These are phyloP conservation scores for Vulpes ferrilata DNA, from an alignment of 2,113 vertebrate genomes.

Conservation along the genomic window DNA sequence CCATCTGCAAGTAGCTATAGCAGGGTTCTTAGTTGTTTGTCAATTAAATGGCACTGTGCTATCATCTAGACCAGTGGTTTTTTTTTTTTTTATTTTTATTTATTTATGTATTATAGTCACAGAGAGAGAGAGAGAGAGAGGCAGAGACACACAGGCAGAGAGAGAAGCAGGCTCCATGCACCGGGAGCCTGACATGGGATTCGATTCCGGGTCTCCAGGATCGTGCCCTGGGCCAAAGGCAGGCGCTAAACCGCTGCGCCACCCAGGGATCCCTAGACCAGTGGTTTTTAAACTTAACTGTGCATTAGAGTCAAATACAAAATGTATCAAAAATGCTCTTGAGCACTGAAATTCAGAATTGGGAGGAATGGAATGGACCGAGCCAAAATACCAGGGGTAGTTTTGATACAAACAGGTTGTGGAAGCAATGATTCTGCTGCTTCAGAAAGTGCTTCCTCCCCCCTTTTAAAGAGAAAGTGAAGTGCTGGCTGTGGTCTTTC, in stretches of 20 bases:
- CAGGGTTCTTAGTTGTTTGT: background rate
- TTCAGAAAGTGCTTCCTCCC: background rate
- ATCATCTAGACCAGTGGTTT: background rate
- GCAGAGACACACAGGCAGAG: too few relatives aligned
- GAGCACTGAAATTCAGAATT: background rate
- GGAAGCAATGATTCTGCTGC: background rate
- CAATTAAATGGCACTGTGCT: background rate
- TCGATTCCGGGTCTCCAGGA: too few relatives aligned
- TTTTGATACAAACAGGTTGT: background rate
- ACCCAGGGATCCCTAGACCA: background rate
- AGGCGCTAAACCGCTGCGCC: too few relatives aligned
- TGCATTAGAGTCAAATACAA: slow-evolving; percentile 4
- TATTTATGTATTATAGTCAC: too few relatives aligned
- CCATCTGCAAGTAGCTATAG: background rate
- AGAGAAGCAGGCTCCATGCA: too few relatives aligned
- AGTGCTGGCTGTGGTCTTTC: background rate
- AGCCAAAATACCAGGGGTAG: background rate
- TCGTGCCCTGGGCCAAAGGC: too few relatives aligned
- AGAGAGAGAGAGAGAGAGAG: too few relatives aligned
- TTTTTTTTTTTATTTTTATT: background rate
- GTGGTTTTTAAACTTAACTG: background rate
- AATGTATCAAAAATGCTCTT: slow-evolving; percentile 40
- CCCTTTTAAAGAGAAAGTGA: background rate
- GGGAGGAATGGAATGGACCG: background rate
- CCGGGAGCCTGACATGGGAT: too few relatives aligned